These are phyloP conservation scores for Polyommatus icarus DNA, from an alignment of 2,888 invertebrate genomes.

Conservation along the genomic window DNA sequence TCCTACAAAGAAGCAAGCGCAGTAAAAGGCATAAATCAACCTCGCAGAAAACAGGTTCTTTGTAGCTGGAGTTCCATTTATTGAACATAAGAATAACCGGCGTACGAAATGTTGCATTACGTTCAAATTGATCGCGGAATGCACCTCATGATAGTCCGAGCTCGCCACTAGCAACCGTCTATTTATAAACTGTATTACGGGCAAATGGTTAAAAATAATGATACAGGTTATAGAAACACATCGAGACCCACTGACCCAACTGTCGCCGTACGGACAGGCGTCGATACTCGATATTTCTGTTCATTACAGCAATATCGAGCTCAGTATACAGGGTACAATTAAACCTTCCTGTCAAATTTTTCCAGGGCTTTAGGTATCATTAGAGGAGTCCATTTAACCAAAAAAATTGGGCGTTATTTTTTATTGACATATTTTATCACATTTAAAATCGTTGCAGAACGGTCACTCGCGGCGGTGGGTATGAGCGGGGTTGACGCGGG, in stretches of 20 bases:
- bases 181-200: slow-evolving; percentile 7
- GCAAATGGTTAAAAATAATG: slow-evolving; percentile 16
- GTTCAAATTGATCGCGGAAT: background rate
- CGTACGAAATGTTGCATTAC: background rate
- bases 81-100: background rate
- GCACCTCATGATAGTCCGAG: background rate
- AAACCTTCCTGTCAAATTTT: too few relatives aligned
- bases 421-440: too few relatives aligned
- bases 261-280: background rate
- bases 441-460: too few relatives aligned
- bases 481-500: too few relatives aligned
- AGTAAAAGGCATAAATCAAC: background rate
- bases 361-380: too few relatives aligned
- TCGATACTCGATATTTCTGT: too few relatives aligned
- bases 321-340: too few relatives aligned
- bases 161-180: background rate
- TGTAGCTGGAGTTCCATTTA: background rate
- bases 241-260: slow-evolving; percentile 14
- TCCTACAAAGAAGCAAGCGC: background rate
- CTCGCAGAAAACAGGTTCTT: background rate
- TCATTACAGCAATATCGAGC: too few relatives aligned
- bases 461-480: too few relatives aligned
- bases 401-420: too few relatives aligned
- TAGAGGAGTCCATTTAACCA: too few relatives aligned
- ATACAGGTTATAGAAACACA: slow-evolving; percentile 2